Base-by-base conservation (phyloP, 2,888 invertebrate species). In the Hyppa rectilinea region DNA sequence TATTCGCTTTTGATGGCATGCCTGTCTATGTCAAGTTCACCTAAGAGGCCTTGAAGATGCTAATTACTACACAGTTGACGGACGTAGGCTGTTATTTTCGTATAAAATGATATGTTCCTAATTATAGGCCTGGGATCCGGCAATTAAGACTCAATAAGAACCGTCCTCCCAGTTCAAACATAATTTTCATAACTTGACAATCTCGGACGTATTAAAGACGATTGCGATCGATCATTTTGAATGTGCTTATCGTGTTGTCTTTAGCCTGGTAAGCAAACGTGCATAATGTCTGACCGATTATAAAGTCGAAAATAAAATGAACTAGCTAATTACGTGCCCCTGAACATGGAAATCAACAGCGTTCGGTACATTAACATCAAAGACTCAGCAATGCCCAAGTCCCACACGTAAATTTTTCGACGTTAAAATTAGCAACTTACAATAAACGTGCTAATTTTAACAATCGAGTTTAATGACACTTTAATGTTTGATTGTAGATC, bases 401-500 rank as follows among this genome's bases (percentile, higher is more conserved):
- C n/a, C 20, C 52, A 29, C 36, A 23, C 26, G 29, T 74, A 26
- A 31, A 53, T 47, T 58, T 69, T 52, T 38, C n/a, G n/a, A n/a
- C n/a, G n/a, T n/a, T n/a, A n/a, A n/a, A n/a, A n/a, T n/a, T n/a
- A n/a, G n/a, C n/a, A n/a, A n/a, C n/a, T n/a, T n/a, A n/a, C n/a
- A n/a, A 59, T 43, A 55, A 59, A 67, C 40, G 29, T 40, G 49
- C 49, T 53, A 62, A 62, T 60, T 75, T 60, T 47, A 72, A 53
- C 56, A 66, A 63, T 40, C 7, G 59, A 63, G 83, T 71, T 81
- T 60, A 82, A 81, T 71, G 80, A 69, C 75, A 67, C 52, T 50
- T 10, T 40, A 34, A 36, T 63, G 6, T 76, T 67, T 70, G 52
- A 71, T 71, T 34, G 58, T 26, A 71, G 61, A 73, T 59, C 75